Evolutionary conservation across 2,797 vertebrate genomes (phyloP).

Genomic region (Hephaestus fuliginosus): DNA sequence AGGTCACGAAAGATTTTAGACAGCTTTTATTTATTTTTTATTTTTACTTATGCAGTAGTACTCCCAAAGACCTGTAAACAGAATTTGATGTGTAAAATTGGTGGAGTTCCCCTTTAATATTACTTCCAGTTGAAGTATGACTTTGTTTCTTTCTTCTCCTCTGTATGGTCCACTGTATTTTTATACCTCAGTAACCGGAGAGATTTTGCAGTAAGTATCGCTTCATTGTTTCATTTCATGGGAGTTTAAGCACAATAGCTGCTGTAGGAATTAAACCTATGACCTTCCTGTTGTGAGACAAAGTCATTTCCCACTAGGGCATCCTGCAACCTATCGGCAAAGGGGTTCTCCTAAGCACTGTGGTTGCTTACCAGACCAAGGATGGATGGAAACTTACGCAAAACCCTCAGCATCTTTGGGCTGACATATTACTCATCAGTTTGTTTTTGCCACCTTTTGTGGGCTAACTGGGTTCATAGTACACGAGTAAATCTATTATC

Average conservation of each 20-base stretch:
- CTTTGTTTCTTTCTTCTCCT: slow-evolving; percentile 31
- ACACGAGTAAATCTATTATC: slow-evolving; percentile 36
- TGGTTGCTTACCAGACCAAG: slow-evolving; percentile 40
- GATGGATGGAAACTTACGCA: slow-evolving; percentile 45
- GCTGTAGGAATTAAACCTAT: slow-evolving; percentile 71
- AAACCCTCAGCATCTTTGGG: slow-evolving; percentile 23
- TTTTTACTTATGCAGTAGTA: neutral
- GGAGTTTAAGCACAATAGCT: slow-evolving; percentile 72
- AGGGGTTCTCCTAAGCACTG: slow-evolving; percentile 31
- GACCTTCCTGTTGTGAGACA: slow-evolving; percentile 78
- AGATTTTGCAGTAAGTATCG: slow-evolving; percentile 45
- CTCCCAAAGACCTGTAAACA: neutral
- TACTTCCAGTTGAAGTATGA: slow-evolving; percentile 2
- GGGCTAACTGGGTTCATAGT: slow-evolving; percentile 28
- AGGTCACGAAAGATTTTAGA: neutral
- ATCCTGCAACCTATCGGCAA: slow-evolving; percentile 55
- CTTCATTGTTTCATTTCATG: slow-evolving; percentile 72
- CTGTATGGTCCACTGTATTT: slow-evolving; percentile 29
- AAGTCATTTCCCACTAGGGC: slow-evolving; percentile 74
- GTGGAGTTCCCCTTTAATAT: neutral
- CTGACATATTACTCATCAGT: slow-evolving; percentile 49
- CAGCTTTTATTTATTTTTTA: neutral
- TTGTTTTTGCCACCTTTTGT: slow-evolving; percentile 36
- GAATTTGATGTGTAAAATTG: neutral
- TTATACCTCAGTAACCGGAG: slow-evolving; percentile 32